Base-by-base conservation (phyloP, 2,113 vertebrate species). In the Bufo gargarizans region DNA sequence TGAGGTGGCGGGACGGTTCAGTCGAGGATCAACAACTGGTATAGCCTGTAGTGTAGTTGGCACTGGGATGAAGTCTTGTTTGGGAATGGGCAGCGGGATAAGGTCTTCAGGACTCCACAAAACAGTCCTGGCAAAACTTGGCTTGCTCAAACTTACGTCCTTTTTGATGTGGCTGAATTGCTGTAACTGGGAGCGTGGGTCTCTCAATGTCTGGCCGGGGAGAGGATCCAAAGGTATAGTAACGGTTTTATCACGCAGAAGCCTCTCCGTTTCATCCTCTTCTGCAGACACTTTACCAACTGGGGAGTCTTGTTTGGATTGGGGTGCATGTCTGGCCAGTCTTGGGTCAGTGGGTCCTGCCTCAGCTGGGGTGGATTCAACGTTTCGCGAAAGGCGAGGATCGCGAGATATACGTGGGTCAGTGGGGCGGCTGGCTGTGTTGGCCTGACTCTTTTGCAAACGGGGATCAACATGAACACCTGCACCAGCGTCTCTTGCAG, bases 121-220 rank as follows among this genome's bases (percentile, higher is more conserved):
- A 86, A 99, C 93, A 1, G 94, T 90, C 82, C 97, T 96, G 72
- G 95, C 89, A 0, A 98, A 99, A 61, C 91, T 92, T 0, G 98
- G 98, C 89, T 94, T 95, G 90, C 92, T 92, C 12, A 99, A 94
- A 11, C 96, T 47, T 0, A 97, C 90, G 0, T 98, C 98, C 88
- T 97, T 99, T 91, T 97, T 98, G 88, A 99, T 99, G 93, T 98
- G 98, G 90, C 97, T 98, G 91, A 98, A 98, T 90, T 98, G 97
- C 90, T 97, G 97, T 55, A 99, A 95, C 90, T 97, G 97, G 0
- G 93, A 94, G 0, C 97, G 94, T 0, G 97, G 98, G 86, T 99
- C 98, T 71, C 96, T 92, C 13, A 97, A 94, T 0, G 94, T 90
- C 88, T 96, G 96, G 0, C 95, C 95, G 0, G 96, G 96, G 4